Base-by-base conservation (phyloP, 2,888 invertebrate genomes). In the Salpingus planirostris region DNA sequence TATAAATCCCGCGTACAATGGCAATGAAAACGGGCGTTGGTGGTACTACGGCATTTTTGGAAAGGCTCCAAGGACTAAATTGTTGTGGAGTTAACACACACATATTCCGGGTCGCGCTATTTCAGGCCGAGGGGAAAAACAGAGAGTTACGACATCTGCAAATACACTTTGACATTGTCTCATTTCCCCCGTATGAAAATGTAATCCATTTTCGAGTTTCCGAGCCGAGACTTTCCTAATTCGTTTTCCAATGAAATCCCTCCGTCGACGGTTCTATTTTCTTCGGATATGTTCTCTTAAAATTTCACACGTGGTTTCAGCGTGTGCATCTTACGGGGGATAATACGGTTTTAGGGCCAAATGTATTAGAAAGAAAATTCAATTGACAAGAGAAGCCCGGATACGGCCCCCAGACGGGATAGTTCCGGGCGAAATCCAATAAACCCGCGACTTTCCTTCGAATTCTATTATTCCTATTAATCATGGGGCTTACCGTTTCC, bases 351-450 rank as follows among this genome's bases (percentile, higher is more conserved):
- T 46, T 42, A 33, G 32, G 38, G 40, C 38, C 44, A 49, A 50
- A 53, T 46, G 45, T 53, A 53, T 53, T 47, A 47, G 46, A 36
- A 41, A 23, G 47, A 39, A 49, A 52, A 52, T 52, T 52, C 48
- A 43, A 47, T 50, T 52, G 50, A 52, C 52, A 49, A 35, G 33
- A 11, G 7, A 11, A 11, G 23, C 23, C 18, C 5, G 18, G 18
- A n/a, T n/a, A n/a, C n/a, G n/a, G n/a, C n/a, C n/a, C n/a, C n/a
- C n/a, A n/a, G n/a, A n/a, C n/a, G n/a, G n/a, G n/a, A n/a, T n/a
- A n/a, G n/a, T n/a, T n/a, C n/a, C n/a, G n/a, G n/a, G n/a, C n/a
- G n/a, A n/a, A n/a, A n/a, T n/a, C n/a, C n/a, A n/a, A n/a, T n/a
- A n/a, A n/a, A n/a, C n/a, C n/a, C n/a, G n/a, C n/a, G n/a, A n/a